Evolutionary conservation across 64 coral and sea anemone genomes (phyloP).

Genomic region (Anthopleura sola): DNA sequence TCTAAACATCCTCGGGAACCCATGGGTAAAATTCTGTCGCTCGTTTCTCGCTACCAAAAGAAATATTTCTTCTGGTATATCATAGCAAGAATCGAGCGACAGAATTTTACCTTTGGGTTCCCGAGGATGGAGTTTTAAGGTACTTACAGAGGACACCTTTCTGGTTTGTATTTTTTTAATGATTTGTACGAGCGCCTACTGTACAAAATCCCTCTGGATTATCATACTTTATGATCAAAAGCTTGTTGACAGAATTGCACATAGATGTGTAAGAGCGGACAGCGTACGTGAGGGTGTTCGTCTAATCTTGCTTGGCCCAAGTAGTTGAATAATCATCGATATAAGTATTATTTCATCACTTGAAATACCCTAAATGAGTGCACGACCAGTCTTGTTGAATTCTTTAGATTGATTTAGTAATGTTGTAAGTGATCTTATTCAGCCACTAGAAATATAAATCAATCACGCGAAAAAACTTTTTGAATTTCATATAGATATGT

Average conservation of each 20-base stretch:
- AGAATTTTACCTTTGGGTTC: too few species aligned
- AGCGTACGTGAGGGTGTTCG: conserved; percentile 6
- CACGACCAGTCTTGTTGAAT: background rate
- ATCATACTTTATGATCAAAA: background rate
- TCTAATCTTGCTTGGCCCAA: background rate
- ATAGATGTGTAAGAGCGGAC: background rate
- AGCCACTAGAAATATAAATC: background rate
- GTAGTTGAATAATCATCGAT: background rate
- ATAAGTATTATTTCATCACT: background rate
- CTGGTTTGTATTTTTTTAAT: too few species aligned
- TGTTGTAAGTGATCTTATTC: background rate
- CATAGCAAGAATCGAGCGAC: too few species aligned
- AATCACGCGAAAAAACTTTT: background rate
- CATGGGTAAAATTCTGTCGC: too few species aligned
- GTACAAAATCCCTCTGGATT: background rate
- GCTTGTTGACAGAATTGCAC: background rate
- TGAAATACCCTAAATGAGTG: background rate
- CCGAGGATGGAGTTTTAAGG: too few species aligned
- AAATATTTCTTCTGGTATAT: too few species aligned
- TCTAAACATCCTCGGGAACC: too few species aligned
- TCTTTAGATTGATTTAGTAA: background rate
- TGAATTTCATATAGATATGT: too few species aligned
- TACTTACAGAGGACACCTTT: too few species aligned
- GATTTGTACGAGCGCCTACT: too few species aligned
- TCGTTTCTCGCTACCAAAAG: too few species aligned